Base-by-base conservation (phyloP, 2,888 invertebrate genomes). In the Atherix ibis region DNA sequence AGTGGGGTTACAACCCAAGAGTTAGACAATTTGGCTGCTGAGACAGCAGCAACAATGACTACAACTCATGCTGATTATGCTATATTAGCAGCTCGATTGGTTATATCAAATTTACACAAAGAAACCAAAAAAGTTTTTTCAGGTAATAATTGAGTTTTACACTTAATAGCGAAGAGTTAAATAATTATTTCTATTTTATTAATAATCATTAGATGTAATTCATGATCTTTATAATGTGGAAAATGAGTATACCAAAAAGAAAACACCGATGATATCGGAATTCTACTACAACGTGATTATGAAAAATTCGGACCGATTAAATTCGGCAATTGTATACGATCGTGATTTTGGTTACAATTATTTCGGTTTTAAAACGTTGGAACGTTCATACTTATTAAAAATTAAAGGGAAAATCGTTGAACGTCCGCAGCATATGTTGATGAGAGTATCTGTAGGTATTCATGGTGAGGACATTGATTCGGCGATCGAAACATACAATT, bases 281-380 rank as follows among this genome's bases (percentile, higher is more conserved):
- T 71, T 71, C 43, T 77, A 82, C 50, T 75, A 84, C 49, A 68
- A 78, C 19, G 75, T 94, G 31, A 75, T 97, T 9, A 74, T 78
- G 65, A 70, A 79, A 38, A 74, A 97, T 62, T 80, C 88, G n/a
- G 87, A 89, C 49, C 68, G 72, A 40, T 64, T 98, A 32, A 91
- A 98, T 61, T 91, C 94, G 0, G 81, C 91, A 14, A 92, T 98
- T 47, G 87, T 95, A 26, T 94, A 97, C 58, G 92, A 95, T 53
- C 72, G 97, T 46, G 98, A 98, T 62, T 98, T 88, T 58, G 79
- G 74, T 39, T 98, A 95, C 63, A 94, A 91, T 53, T 98, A 91
- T 56, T 98, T 99, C 68, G 98, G 97, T n/a, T 97, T 97, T 53
- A 97, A 95, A 70, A 98, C 97, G 0, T 63, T 98, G 35, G 97